Evolutionary conservation across 2,797 vertebrate genomes (phyloP).

Genomic region (Coreius guichenoti): DNA sequence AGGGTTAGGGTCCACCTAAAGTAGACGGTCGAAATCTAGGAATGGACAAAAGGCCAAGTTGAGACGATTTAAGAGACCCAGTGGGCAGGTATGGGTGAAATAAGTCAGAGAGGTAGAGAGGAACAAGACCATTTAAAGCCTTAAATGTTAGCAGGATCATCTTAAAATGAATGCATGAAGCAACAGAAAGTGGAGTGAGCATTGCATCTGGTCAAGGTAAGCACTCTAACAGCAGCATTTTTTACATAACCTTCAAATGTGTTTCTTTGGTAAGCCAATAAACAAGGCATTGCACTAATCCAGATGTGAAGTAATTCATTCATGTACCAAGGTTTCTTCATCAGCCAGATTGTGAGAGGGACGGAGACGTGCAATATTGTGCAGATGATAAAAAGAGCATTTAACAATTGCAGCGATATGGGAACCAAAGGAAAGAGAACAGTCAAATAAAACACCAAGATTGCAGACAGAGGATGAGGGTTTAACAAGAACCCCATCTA

Average conservation of each 20-base stretch:
- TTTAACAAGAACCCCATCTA: too few species aligned
- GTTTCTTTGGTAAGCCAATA: not conserved
- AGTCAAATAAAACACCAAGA: not conserved
- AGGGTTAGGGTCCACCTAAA: too few species aligned
- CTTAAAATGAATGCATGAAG: not conserved
- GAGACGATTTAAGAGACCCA: not conserved
- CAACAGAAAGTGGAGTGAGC: not conserved
- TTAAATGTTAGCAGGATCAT: not conserved
- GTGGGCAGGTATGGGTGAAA: not conserved
- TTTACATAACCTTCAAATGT: not conserved
- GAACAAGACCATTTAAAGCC: not conserved
- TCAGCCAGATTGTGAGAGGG: not conserved
- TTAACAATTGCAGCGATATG: not conserved
- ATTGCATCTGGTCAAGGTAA: not conserved
- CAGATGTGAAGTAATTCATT: not conserved
- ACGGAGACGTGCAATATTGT: too few species aligned
- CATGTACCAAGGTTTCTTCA: not conserved
- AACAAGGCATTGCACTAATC: not conserved
- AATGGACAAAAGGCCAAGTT: not conserved
- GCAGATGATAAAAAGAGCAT: not conserved
- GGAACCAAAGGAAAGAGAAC: not conserved
- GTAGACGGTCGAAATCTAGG: not conserved
- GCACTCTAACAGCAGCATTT: not conserved
- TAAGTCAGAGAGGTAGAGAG: not conserved
- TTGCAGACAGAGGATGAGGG: too few species aligned